Percentiles rank a stretch among this genome's conserved stretches.
Evolutionary conservation across 2,797 vertebrate genomes (phyloP).

Genomic region (Channallabes apus): DNA sequence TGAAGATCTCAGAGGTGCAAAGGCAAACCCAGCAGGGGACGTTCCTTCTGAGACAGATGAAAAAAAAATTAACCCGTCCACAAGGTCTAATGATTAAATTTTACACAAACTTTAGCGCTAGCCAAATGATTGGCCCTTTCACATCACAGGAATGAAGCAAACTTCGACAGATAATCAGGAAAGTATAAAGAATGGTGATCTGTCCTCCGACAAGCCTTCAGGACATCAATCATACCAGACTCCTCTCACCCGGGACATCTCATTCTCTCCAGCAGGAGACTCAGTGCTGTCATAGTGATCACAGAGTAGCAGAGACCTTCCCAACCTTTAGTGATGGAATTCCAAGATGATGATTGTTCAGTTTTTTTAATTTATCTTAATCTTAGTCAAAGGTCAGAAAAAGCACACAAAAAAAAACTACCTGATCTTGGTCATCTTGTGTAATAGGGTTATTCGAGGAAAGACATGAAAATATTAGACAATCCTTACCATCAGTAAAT

Average conservation of each 20-base stretch:
- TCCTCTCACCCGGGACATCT: background rate
- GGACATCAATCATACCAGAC: background rate
- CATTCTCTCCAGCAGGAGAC: background rate
- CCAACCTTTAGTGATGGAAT: too few species aligned
- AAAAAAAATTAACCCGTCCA: background rate
- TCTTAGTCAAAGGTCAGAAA: too few species aligned
- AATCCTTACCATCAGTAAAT: background rate
- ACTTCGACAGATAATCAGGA: background rate
- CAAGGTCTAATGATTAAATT: background rate
- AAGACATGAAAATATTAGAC: background rate
- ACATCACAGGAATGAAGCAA: background rate
- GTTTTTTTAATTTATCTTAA: too few species aligned
- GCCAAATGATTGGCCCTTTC: background rate
- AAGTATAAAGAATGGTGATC: background rate
- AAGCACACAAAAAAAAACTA: too few species aligned
- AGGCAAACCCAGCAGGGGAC: background rate
- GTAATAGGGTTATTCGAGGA: background rate
- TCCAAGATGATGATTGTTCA: too few species aligned
- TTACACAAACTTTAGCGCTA: background rate
- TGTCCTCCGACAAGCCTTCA: background rate
- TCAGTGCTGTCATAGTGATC: background rate
- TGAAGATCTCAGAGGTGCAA: too few species aligned
- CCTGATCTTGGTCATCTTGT: too few species aligned
- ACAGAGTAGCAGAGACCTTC: too few species aligned
- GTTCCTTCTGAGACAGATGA: background rate